A percentile compares a stretch with the other conserved stretches of the same genome.
phyloP scores from a whole-genome alignment of 2,888 invertebrate genomes.

The Drosophila mayaguana region DNA sequence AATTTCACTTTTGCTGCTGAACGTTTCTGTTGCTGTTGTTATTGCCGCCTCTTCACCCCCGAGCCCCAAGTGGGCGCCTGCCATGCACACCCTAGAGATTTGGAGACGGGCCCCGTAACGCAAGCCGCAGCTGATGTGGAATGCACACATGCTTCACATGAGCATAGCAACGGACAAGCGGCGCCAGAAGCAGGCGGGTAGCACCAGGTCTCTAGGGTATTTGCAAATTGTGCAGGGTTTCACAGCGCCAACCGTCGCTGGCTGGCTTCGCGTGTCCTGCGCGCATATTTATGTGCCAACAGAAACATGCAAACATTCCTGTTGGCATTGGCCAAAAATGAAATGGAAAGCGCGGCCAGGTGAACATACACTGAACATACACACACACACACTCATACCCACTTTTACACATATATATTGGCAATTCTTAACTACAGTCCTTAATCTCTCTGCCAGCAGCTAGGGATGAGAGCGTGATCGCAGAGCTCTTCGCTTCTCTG shows the following conservation, averaged over 20 bases:
- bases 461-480: slow-evolving; percentile 26
- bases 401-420: slow-evolving; percentile 36
- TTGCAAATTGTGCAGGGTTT: slow-evolving; percentile 63
- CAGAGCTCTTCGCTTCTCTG: not conserved
- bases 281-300: slow-evolving; percentile 68
- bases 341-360: slow-evolving; percentile 73
- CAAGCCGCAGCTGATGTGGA: slow-evolving; percentile 19
- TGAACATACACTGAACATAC: slow-evolving; percentile 27
- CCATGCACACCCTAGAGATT: slow-evolving; percentile 43
- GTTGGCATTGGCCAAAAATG: slow-evolving; percentile 48
- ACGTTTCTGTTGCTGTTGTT: slow-evolving; percentile 55
- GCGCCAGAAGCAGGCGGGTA: not conserved
- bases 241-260: slow-evolving; percentile 26
- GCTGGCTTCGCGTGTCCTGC: slow-evolving; percentile 54
- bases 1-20: slow-evolving; percentile 71
- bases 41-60: slow-evolving; percentile 4
- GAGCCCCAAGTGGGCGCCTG: slow-evolving; percentile 20
- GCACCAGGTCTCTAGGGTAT: slow-evolving; percentile 58
- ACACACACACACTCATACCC: slow-evolving; percentile 15
- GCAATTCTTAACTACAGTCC: slow-evolving; percentile 40
- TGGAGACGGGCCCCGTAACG: not conserved
- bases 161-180: not conserved
- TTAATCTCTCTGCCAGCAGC: not conserved
- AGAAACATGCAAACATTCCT: slow-evolving; percentile 65
- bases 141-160: slow-evolving; percentile 14